phyloP scores from a whole-genome alignment of 1,140 invertebrate species.

The Penaeus indicus region DNA sequence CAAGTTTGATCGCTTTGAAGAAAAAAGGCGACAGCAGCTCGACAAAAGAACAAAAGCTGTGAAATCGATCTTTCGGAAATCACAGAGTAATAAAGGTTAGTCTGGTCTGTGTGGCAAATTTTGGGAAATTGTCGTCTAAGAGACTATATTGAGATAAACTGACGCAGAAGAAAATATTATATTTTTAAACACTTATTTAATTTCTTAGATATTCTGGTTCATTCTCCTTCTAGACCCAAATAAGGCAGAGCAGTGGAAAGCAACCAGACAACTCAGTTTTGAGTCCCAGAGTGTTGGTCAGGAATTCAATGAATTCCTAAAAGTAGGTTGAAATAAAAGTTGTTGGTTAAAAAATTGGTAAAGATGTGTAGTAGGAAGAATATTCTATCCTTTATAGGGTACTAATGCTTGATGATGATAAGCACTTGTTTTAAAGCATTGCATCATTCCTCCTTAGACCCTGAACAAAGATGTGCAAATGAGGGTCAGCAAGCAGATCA shows the following conservation, averaged over 20 bases:
- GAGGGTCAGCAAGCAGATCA: conserved; percentile 56
- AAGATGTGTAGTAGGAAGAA: not conserved
- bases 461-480: conserved; percentile 58
- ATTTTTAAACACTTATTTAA: not conserved
- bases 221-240: not conserved
- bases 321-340: conserved; percentile 53
- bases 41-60: conserved; percentile 87
- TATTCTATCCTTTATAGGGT: not conserved
- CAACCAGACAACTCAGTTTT: conserved; percentile 44
- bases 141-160: too few relatives aligned
- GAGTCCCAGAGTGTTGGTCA: conserved; percentile 54
- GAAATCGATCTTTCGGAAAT: conserved; percentile 83
- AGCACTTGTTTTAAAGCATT: not conserved
- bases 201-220: too few relatives aligned
- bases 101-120: conserved; percentile 64
- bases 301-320: conserved; percentile 62
- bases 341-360: not conserved
- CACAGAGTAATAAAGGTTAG: conserved; percentile 76
- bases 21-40: conserved; percentile 86
- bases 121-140: not conserved
- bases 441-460: conserved; percentile 16
- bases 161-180: not conserved
- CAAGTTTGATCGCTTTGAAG: conserved; percentile 86
- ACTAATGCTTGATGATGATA: not conserved
- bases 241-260: conserved; percentile 10